These are phyloP conservation scores for Malurus leucopterus DNA, from an alignment of 2,797 vertebrate genomes.

Conservation along the genomic window DNA sequence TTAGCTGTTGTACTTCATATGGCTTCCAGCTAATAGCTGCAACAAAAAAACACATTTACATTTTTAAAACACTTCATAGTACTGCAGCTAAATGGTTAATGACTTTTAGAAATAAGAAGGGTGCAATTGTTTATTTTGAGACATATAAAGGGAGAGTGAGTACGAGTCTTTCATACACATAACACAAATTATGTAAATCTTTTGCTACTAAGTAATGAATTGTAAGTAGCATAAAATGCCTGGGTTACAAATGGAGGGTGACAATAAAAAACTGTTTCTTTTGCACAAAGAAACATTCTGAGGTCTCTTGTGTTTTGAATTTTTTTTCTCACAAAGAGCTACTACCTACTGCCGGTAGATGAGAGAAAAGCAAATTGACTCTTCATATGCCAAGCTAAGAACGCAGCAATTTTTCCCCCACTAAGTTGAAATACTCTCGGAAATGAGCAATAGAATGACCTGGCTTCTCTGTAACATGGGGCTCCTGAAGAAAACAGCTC, in stretches of 20 bases:
- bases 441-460: background rate
- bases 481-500: slow-evolving; percentile 6
- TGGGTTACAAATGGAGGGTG: background rate
- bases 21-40: background rate
- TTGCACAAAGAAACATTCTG: background rate
- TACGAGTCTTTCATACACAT: background rate
- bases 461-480: background rate
- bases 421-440: background rate
- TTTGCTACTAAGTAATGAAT: slow-evolving; percentile 12
- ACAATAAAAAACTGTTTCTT: background rate
- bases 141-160: background rate
- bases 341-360: background rate
- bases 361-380: background rate
- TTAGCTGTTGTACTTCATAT: background rate
- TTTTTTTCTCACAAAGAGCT: background rate
- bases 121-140: background rate
- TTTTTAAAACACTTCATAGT: background rate
- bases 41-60: background rate
- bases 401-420: background rate
- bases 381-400: background rate
- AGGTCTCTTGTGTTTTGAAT: background rate
- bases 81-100: background rate
- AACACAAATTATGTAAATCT: background rate
- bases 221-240: background rate
- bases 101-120: background rate